phyloP scores from a whole-genome alignment of 1,140 invertebrate genomes.

The Bicyclus anynana region DNA sequence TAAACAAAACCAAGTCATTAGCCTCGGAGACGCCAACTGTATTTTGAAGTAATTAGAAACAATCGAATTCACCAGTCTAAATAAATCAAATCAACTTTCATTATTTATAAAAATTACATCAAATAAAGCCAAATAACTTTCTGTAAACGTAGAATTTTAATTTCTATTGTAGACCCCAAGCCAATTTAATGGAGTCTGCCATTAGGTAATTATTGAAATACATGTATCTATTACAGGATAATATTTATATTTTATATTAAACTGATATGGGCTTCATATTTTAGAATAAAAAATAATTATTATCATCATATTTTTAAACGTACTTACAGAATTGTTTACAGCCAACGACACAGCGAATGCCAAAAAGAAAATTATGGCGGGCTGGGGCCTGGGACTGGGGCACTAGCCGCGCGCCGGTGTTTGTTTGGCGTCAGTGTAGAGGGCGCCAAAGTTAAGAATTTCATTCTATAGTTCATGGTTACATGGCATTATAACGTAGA shows the following conservation, averaged over 20 bases:
- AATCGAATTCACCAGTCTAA: neutral
- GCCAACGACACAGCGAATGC: constrained; percentile 50
- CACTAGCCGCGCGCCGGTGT: constrained; percentile 41
- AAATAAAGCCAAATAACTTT: neutral
- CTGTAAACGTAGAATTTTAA: neutral
- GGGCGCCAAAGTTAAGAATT: constrained; percentile 45
- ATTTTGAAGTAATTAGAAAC: constrained; percentile 18
- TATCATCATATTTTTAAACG: constrained; percentile 5
- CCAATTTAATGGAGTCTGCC: constrained; percentile 56
- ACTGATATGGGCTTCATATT: neutral
- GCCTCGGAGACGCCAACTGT: constrained; percentile 26
- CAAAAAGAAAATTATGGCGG: constrained; percentile 68
- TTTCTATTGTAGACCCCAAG: constrained; percentile 31
- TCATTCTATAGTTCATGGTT: too few species aligned
- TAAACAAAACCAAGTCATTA: constrained; percentile 33
- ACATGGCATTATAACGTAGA: too few species aligned
- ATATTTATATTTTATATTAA: neutral
- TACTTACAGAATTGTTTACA: constrained; percentile 71
- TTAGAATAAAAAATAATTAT: constrained; percentile 9
- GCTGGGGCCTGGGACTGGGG: constrained; percentile 42
- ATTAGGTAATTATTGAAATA: constrained; percentile 30
- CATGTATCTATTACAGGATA: neutral
- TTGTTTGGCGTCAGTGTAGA: constrained; percentile 68
- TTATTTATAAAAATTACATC: neutral
- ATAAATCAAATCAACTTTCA: neutral